Base-by-base conservation (phyloP, 2,113 vertebrate species). In the Anseranas semipalmata region DNA sequence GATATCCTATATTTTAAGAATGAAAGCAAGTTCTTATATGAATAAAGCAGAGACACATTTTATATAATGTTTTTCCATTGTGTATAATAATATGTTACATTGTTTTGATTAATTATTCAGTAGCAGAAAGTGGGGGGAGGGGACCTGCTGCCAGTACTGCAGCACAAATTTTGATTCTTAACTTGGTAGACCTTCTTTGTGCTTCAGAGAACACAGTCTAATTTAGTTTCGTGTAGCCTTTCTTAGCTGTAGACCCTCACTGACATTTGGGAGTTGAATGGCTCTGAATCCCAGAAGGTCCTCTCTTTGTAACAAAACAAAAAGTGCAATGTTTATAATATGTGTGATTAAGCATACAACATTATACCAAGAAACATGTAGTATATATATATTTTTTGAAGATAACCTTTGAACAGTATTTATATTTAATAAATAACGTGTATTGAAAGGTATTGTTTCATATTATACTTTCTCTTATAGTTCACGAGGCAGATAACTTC, bases 371-470 rank as follows among this genome's bases (percentile, higher is more conserved):
- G 67, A 78, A 85, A 53, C 3, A 0, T 59, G 43, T 81, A 77
- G 10, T 89, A 74, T 76, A 48, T 75, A 75, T 37, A 53, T 85
- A 65, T 87, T 77, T 55, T 84, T 58, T 77, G 45, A 87, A 93
- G 56, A 41, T 45, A 91, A 79, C 53, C 62, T 88, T 89, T 82
- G 77, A 93, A 66, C n/a, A 73, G 32, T 67, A 39, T 89, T 85
- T 91, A 90, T 67, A 39, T 89, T 85, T 91, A 90, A 91, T 96
- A 91, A 96, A 83, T 96, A 83, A 91, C 90, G 37, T 73, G 37
- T 73, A 67, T 33, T 10, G 27, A 62, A 80, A 85, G 46, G 41
- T 89, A n/a, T 70, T 66, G 37, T 84, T 92, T 62, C 46, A 32
- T 79, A 53, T 56, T 11, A 0, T 55, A 21, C 27, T 90, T 81